Evolutionary conservation across 2,888 invertebrate species (phyloP).

Genomic region (Agrypnus murinus): DNA sequence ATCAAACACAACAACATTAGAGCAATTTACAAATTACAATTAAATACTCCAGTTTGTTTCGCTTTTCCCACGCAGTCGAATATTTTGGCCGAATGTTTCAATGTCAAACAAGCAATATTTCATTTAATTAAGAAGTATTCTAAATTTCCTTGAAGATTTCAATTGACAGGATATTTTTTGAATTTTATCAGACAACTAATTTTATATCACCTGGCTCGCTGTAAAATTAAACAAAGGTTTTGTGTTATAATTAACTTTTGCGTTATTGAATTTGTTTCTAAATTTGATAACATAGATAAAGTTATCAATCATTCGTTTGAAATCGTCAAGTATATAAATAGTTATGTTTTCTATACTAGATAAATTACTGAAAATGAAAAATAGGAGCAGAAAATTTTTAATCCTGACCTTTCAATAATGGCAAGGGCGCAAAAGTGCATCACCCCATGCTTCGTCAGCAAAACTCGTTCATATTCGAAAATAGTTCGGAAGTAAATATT

Average conservation of each 20-base stretch:
- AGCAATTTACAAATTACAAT: constrained; percentile 20
- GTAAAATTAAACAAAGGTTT: too few relatives aligned
- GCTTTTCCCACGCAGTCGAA: constrained; percentile 28
- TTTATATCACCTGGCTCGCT: too few relatives aligned
- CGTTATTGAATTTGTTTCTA: too few relatives aligned
- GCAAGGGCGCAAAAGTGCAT: constrained; percentile 28
- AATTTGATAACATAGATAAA: too few relatives aligned
- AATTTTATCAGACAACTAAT: too few relatives aligned
- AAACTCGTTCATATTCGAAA: constrained; percentile 13
- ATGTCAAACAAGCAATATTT: constrained; percentile 16
- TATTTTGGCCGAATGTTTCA: constrained; percentile 30
- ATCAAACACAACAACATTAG: too few relatives aligned
- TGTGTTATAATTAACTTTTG: too few relatives aligned
- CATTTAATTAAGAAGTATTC: not conserved
- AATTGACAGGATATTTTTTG: not conserved
- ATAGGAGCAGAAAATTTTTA: not conserved
- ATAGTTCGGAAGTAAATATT: constrained; percentile 22
- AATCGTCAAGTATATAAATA: too few relatives aligned
- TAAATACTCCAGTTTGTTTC: constrained; percentile 15
- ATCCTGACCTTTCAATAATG: constrained; percentile 2
- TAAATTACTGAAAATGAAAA: too few relatives aligned
- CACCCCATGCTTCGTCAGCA: constrained; percentile 14
- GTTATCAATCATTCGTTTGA: too few relatives aligned
- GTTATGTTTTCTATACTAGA: too few relatives aligned
- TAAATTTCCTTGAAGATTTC: not conserved